Evolutionary conservation across 1,140 invertebrate genomes (phyloP).

Genomic region (Bombyx mandarina): DNA sequence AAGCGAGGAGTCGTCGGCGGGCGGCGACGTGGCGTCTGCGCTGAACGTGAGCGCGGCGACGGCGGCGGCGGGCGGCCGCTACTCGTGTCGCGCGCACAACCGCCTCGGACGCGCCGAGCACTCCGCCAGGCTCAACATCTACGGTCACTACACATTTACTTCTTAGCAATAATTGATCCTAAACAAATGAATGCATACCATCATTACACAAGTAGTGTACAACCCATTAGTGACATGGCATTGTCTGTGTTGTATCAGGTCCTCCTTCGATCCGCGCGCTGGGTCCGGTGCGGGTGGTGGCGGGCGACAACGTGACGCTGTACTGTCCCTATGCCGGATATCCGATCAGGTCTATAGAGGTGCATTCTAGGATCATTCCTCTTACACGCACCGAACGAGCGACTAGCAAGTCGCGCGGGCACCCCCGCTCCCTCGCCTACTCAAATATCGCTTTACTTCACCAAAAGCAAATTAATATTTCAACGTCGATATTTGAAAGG

Average conservation of each 20-base stretch:
- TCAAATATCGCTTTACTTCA: no score
- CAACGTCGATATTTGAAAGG: no score
- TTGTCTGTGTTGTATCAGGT: conserved; percentile 67
- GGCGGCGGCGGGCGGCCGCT: conserved; percentile 84
- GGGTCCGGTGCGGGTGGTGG: conserved; percentile 84
- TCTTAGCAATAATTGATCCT: not conserved
- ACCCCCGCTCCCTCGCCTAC: no score
- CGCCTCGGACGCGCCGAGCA: conserved; percentile 78
- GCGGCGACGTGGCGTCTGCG: conserved; percentile 44
- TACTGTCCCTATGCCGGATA: conserved; percentile 92
- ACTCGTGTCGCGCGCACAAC: conserved; percentile 84
- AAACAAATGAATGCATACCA: not conserved
- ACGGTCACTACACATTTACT: conserved; percentile 73
- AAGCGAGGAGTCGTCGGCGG: conserved; percentile 31
- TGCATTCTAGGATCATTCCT: conserved; percentile 59
- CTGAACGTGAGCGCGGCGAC: conserved; percentile 74
- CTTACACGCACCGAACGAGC: conserved; percentile 6
- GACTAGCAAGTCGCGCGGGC: not conserved
- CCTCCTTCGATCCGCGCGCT: conserved; percentile 85
- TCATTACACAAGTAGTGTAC: not conserved
- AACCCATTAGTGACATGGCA: no score
- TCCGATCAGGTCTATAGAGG: conserved; percentile 77
- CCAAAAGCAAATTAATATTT: no score
- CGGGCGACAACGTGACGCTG: conserved; percentile 82
- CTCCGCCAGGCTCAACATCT: conserved; percentile 85